Percentiles rank a stretch among this genome's conserved stretches.
These are phyloP conservation scores for Thereva unica DNA, from an alignment of 2,888 invertebrate species.

Conservation along the genomic window DNA sequence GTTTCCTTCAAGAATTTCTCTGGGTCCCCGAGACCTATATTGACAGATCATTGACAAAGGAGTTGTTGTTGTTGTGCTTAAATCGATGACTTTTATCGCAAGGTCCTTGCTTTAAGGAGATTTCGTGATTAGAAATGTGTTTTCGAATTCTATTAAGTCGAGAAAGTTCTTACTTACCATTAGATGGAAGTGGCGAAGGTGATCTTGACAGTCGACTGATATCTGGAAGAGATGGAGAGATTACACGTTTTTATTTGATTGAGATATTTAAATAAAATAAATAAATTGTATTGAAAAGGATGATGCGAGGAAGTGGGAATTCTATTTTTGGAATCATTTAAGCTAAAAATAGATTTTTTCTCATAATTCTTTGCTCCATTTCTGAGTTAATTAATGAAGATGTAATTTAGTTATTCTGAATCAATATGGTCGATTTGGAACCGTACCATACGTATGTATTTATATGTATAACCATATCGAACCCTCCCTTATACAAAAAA, in stretches of 20 bases:
- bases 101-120: conserved; percentile 17
- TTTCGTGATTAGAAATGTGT: conserved; percentile 32
- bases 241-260: not conserved
- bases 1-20: conserved; percentile 1
- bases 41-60: conserved; percentile 33
- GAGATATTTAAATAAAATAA: conserved; percentile 2
- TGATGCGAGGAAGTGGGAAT: not conserved
- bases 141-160: conserved; percentile 43
- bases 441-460: no score
- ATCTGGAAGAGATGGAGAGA: conserved; percentile 48
- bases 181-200: conserved; percentile 76
- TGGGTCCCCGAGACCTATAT: conserved; percentile 11
- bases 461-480: no score
- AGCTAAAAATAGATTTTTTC: not conserved
- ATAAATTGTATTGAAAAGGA: conserved; percentile 11
- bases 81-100: conserved; percentile 35
- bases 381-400: no score
- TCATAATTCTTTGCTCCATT: no score
- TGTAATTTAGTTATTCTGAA: no score
- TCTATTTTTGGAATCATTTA: not conserved
- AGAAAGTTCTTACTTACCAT: conserved; percentile 64
- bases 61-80: not conserved
- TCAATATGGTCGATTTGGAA: no score
- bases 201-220: conserved; percentile 72
- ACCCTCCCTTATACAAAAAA: no score